phyloP scores from a whole-genome alignment of 2,888 invertebrate species.

The Anoncus sp. region DNA sequence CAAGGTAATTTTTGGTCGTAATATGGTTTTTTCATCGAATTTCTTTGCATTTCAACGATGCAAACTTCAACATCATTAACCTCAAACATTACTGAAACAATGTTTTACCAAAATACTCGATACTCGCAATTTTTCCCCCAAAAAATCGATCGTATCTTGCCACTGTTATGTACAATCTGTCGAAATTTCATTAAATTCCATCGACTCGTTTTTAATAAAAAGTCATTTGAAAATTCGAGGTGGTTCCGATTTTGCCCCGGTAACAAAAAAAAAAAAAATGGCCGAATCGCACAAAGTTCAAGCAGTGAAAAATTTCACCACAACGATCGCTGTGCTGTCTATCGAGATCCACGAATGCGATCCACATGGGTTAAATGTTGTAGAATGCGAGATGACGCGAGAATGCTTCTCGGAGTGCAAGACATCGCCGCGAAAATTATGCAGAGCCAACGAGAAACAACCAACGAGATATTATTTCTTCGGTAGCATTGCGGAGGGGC shows the following conservation, averaged over 20 bases:
- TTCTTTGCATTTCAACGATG: too few species aligned
- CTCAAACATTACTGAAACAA: too few species aligned
- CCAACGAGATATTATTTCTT: conserved; percentile 57
- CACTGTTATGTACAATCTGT: too few species aligned
- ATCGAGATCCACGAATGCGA: not conserved
- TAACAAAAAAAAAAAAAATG: not conserved
- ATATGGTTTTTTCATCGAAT: too few species aligned
- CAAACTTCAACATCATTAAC: too few species aligned
- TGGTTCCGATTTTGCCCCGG: not conserved
- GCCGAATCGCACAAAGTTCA: not conserved
- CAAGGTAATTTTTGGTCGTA: too few species aligned
- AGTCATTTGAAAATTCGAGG: not conserved
- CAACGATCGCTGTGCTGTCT: not conserved
- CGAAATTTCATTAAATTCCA: too few species aligned
- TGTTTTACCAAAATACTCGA: too few species aligned
- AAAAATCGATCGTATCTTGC: too few species aligned
- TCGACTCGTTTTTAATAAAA: too few species aligned
- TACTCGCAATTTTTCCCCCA: too few species aligned
- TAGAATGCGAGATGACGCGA: conserved; percentile 29
- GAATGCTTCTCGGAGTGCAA: conserved; percentile 14
- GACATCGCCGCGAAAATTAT: conserved; percentile 21
- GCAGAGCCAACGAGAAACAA: conserved; percentile 35
- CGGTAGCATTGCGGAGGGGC: conserved; percentile 31
- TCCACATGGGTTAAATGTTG: not conserved
- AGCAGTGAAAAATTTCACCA: conserved; percentile 20